These are phyloP conservation scores for Microctenopoma stevenorrisi DNA, from an alignment of 2,797 vertebrate species.

Conservation along the genomic window DNA sequence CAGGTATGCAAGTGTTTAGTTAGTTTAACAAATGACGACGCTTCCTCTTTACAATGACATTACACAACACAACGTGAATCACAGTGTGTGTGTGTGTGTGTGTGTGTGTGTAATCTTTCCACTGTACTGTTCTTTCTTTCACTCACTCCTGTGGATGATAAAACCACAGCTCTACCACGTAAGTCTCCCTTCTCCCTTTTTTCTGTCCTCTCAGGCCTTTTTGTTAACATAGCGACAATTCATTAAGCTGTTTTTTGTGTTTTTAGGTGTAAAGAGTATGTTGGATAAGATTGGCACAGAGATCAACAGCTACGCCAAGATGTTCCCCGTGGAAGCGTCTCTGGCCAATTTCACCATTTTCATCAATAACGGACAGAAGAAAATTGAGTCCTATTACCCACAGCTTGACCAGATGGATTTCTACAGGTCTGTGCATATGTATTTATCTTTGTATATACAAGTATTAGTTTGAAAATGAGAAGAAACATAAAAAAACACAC, in stretches of 20 bases:
- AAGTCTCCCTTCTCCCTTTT: constrained; percentile 59
- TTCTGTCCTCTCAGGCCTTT: background rate
- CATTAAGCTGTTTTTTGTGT: background rate
- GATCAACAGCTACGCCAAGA: constrained; percentile 82
- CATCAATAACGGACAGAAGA: constrained; percentile 84
- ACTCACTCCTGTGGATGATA: constrained; percentile 34
- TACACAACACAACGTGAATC: constrained; percentile 7
- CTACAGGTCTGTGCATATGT: constrained; percentile 86
- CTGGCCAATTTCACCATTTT: constrained; percentile 84
- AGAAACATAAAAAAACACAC: background rate
- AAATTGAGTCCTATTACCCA: constrained; percentile 84
- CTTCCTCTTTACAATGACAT: background rate
- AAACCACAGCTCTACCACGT: constrained; percentile 82
- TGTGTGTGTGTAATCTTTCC: constrained; percentile 15
- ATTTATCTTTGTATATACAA: background rate
- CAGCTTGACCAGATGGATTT: constrained; percentile 90
- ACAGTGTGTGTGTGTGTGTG: background rate
- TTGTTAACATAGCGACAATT: background rate
- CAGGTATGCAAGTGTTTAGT: constrained; percentile 77
- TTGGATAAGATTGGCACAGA: constrained; percentile 88
- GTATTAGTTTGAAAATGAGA: background rate
- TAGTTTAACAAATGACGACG: background rate
- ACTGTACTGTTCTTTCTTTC: constrained; percentile 34
- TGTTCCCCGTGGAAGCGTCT: constrained; percentile 85
- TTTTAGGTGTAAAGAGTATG: constrained; percentile 87